Percentiles rank a stretch among this genome's conserved stretches.
Evolutionary conservation across 2,797 vertebrate species (phyloP).

Genomic region (Protonibea diacanthus): DNA sequence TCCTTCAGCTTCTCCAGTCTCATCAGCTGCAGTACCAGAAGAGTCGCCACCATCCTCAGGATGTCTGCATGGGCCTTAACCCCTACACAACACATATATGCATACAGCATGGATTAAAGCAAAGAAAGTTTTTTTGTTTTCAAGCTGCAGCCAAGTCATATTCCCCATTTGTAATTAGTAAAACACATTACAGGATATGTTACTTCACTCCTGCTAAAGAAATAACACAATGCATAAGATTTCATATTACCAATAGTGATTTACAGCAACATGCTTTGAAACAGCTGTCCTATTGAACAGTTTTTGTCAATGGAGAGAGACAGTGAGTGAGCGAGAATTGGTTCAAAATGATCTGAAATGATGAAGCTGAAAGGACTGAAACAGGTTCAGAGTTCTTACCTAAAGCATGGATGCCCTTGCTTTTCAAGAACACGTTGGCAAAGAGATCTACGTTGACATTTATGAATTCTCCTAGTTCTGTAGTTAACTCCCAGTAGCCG

Average conservation of each 20-base stretch:
- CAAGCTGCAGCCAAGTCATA: too few species aligned
- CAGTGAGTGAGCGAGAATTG: neutral
- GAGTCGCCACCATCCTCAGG: constrained; percentile 85
- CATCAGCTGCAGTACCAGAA: constrained; percentile 89
- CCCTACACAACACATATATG: constrained; percentile 63
- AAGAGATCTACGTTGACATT: constrained; percentile 82
- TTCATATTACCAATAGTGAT: too few species aligned
- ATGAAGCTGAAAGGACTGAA: too few species aligned
- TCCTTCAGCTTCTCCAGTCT: constrained; percentile 69
- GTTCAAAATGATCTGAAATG: neutral
- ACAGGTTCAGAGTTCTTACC: constrained; percentile 77
- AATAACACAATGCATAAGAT: too few species aligned
- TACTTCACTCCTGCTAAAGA: too few species aligned
- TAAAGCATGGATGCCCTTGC: constrained; percentile 87
- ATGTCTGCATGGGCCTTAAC: constrained; percentile 83
- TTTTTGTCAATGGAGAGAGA: too few species aligned
- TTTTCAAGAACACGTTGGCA: constrained; percentile 83
- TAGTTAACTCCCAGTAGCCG: constrained; percentile 89
- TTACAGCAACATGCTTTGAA: too few species aligned
- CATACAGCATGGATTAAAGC: neutral
- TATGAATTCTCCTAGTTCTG: constrained; percentile 81
- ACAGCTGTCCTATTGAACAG: too few species aligned
- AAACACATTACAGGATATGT: too few species aligned
- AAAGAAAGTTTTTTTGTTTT: too few species aligned
- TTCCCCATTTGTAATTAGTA: too few species aligned